Evolutionary conservation across 2,113 vertebrate genomes (phyloP).

Genomic region (Emberiza fucata): DNA sequence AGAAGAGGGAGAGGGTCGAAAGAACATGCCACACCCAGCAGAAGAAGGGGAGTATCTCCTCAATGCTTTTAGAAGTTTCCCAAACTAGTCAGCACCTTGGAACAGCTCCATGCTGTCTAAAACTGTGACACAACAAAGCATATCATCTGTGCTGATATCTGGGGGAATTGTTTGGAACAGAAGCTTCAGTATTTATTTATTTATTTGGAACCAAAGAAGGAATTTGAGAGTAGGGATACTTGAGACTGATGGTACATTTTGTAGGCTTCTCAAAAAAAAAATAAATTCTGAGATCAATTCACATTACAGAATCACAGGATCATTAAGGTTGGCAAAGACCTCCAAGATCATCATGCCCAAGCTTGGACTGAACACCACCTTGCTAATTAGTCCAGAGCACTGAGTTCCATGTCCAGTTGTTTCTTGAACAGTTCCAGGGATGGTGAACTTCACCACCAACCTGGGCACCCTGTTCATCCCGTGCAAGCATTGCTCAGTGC

Average conservation of each 20-base stretch:
- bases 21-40: background rate
- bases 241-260: background rate
- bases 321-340: background rate
- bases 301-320: background rate
- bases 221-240: background rate
- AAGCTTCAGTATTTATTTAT: background rate
- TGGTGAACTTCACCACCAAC: background rate
- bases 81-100: background rate
- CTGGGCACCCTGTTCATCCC: accelerated
- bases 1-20: accelerated
- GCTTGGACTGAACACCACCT: background rate
- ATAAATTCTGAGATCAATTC: background rate
- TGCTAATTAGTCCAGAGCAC: background rate
- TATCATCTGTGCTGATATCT: background rate
- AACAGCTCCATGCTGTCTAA: background rate
- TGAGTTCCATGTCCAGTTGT: background rate
- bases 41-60: background rate
- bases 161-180: background rate
- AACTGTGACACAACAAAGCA: background rate
- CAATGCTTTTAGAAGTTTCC: background rate
- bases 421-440: background rate
- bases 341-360: background rate
- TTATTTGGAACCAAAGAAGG: background rate
- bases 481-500: background rate
- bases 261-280: background rate